Conservation (phyloP, 92 coral and sea anemone genomes). For the Porites divaricata region DNA sequence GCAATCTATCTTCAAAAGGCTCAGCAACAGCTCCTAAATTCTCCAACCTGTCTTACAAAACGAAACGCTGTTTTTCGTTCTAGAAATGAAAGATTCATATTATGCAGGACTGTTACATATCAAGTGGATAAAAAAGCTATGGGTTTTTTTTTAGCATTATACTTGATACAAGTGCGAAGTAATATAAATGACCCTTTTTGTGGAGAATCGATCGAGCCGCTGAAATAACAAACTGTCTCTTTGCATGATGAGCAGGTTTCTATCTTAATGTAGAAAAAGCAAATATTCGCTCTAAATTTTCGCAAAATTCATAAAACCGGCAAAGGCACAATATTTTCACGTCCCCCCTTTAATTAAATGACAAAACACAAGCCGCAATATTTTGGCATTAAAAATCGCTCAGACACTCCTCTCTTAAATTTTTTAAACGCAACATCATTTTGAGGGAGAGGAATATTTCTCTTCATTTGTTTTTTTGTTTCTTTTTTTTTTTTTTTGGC, state of each 20-base stretch:
- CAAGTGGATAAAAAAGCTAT: not conserved
- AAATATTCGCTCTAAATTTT: not conserved
- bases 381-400: not conserved
- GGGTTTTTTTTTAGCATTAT: not conserved
- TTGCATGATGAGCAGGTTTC: not conserved
- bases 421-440: too few species aligned
- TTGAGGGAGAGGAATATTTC: too few species aligned
- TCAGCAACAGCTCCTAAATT: not conserved
- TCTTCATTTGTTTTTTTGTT: too few species aligned
- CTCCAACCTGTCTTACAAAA: not conserved
- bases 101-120: not conserved
- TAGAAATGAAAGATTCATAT: too few species aligned
- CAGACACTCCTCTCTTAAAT: not conserved
- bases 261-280: not conserved
- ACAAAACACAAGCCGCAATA: not conserved
- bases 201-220: not conserved
- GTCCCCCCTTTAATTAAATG: not conserved
- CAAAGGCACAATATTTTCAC: not conserved
- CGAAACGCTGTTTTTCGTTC: not conserved
- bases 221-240: conserved; percentile 3
- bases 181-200: not conserved
- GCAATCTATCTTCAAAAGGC: conserved; percentile 15
- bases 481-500: too few species aligned
- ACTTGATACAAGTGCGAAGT: not conserved
- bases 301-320: not conserved